Base-by-base conservation (phyloP, 2,888 invertebrate genomes). In the Agrochola macilenta region DNA sequence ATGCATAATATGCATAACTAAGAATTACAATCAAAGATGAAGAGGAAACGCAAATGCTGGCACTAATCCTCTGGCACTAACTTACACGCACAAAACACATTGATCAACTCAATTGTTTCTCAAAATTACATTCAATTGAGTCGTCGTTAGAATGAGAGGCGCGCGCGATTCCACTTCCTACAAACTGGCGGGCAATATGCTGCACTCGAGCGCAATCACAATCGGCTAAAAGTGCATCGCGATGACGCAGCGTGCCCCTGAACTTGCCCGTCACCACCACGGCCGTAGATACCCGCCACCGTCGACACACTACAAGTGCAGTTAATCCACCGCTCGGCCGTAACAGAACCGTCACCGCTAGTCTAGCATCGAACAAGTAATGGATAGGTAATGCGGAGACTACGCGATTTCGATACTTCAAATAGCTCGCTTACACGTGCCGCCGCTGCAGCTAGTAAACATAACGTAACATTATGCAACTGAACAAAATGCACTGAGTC, bases 381-480 rank as follows among this genome's bases (percentile, higher is more conserved):
- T 89, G 89, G 72, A 86, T 77, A 58, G 35, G 17, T 66, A 78
- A 52, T 64, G n/a, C 46, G 64, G 65, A 75, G 43, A 69, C 43
- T 74, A 73, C 57, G 82, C 79, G 43, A 66, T 68, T 58, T 73
- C 66, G 70, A 81, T 54, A 78, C 74, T 71, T 77, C 73, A 69
- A 69, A 72, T 79, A 78, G 74, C 64, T 78, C 75, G 78, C 82
- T 92, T 93, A 94, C 94, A 94, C 94, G 94, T 93, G 94, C 90
- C 93, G 87, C 75, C 79, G 69, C 57, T 65, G 79, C 86, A 81
- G 83, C 86, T 89, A 88, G 91, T 91, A 92, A 91, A 90, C 90
- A 92, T 84, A 90, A 88, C 90, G 92, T 92, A 92, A 92, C 89
- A 90, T 93, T 93, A 94, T 93, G 94, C 93, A 94, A 94, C 85